Evolutionary conservation across 2,888 invertebrate species (phyloP), one percentile per base, ranked within the genome.

Genomic region (Lithophane ornitopus): DNA sequence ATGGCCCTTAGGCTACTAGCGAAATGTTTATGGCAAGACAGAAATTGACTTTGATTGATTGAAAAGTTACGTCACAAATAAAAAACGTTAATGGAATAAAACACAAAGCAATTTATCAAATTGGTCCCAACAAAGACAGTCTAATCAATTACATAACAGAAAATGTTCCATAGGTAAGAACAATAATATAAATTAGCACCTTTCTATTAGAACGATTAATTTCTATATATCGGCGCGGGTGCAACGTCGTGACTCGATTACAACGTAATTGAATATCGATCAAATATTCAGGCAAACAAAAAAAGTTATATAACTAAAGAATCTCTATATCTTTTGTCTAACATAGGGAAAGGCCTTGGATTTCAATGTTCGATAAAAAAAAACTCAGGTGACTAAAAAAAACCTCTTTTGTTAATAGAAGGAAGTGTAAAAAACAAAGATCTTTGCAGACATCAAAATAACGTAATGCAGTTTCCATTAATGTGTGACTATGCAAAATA

Each of bases 161-260:
- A 83, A 78, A 74, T 67, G 61, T 56, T 71, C 34, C 22, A 52
- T 54, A 70, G 9, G 62, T 63, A 69, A 56, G 72, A 78, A 80
- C 62, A 77, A 59, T 75, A 52, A 70, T 84, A 78, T 63, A 62
- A 84, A 76, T 82, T 79, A 79, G 44, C 74, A 65, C 87, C 88
- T 87, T 87, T 87, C 87, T 88, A 84, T 82, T 72, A 82, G 34
- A 63, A 49, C 71, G 41, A 81, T 81, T 72, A 70, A 81, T 81
- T 81, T 85, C 58, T 70, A 70, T 16, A 12, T 58, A 58, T 16
- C 14, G 11, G 58, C 46, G 26, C 71, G n/a, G 46, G 46, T 58
- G 82, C 70, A 54, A 34, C 41, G 19, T 81, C 73, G 76, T 86
- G 71, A 83, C 59, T 75, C 62, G 65, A 79, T 79, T 71, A 73